Conservation (phyloP, 2,113 vertebrate species). For the Perca schrenkii region DNA sequence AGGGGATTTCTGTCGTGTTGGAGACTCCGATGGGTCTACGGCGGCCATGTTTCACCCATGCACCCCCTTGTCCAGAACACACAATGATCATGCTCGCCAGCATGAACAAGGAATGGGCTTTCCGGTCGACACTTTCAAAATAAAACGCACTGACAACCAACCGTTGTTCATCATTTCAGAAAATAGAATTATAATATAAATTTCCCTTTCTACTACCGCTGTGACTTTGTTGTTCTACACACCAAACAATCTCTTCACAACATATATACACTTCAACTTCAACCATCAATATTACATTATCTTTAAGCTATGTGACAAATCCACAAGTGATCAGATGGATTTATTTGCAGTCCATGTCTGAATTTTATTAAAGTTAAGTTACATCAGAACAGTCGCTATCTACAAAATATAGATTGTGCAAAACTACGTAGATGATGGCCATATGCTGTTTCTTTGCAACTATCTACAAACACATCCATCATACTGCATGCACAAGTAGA, state of each 20-base stretch:
- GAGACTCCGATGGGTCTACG: conserved; percentile 75
- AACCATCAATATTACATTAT: background rate
- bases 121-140: conserved; percentile 68
- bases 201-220: conserved; percentile 13
- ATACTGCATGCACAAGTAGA: conserved; percentile 81
- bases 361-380: conserved; percentile 80
- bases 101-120: background rate
- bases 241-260: conserved; percentile 26
- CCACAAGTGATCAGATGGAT: conserved; percentile 36
- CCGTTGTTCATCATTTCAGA: background rate
- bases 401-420: conserved; percentile 82
- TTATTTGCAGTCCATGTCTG: conserved; percentile 58
- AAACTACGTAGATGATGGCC: conserved; percentile 76
- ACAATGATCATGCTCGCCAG: conserved; percentile 53
- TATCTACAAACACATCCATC: conserved; percentile 76
- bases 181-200: background rate
- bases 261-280: background rate
- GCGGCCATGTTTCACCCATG: conserved; percentile 85
- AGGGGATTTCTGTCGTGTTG: conserved; percentile 59
- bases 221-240: conserved; percentile 10
- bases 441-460: conserved; percentile 69
- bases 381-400: conserved; percentile 77
- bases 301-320: conserved; percentile 39
- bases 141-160: conserved; percentile 43
- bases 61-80: conserved; percentile 69